A percentile compares a stretch with the other conserved stretches of the same genome.
Conservation (phyloP, 2,888 invertebrate species). For the Metalampra italica region DNA sequence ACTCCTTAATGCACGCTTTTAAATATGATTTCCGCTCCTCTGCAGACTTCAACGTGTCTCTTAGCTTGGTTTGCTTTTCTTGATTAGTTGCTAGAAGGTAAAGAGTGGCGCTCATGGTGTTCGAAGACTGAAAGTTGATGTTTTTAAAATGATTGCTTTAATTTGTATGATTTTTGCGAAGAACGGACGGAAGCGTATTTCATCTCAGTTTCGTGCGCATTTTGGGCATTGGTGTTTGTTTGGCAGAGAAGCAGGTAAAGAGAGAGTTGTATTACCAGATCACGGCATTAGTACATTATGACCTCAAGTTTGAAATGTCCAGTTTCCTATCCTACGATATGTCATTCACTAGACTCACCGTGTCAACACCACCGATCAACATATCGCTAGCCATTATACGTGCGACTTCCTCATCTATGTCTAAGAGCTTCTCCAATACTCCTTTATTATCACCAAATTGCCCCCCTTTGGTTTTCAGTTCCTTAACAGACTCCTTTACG, state of each 20-base stretch:
- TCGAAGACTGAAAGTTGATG: slow-evolving; percentile 70
- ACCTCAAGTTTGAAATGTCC: too few species aligned
- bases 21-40: slow-evolving; percentile 74
- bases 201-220: too few species aligned
- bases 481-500: slow-evolving; percentile 15
- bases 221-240: too few species aligned
- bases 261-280: neutral
- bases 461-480: slow-evolving; percentile 9
- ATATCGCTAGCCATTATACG: slow-evolving; percentile 82
- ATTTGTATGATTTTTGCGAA: neutral
- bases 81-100: slow-evolving; percentile 81
- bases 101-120: slow-evolving; percentile 73
- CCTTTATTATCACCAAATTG: slow-evolving; percentile 50
- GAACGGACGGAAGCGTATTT: too few species aligned
- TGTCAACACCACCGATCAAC: slow-evolving; percentile 83
- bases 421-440: slow-evolving; percentile 80
- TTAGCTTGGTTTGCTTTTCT: slow-evolving; percentile 80
- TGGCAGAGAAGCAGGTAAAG: neutral
- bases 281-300: neutral
- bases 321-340: too few species aligned
- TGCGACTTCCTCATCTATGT: slow-evolving; percentile 78
- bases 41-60: slow-evolving; percentile 70
- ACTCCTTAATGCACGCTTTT: slow-evolving; percentile 85
- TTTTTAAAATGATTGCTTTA: too few species aligned
- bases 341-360: slow-evolving; percentile 59